Evolutionary conservation across 2,113 vertebrate genomes (phyloP), one percentile per base, ranked within the genome.

Genomic region (Perccottus glenii): DNA sequence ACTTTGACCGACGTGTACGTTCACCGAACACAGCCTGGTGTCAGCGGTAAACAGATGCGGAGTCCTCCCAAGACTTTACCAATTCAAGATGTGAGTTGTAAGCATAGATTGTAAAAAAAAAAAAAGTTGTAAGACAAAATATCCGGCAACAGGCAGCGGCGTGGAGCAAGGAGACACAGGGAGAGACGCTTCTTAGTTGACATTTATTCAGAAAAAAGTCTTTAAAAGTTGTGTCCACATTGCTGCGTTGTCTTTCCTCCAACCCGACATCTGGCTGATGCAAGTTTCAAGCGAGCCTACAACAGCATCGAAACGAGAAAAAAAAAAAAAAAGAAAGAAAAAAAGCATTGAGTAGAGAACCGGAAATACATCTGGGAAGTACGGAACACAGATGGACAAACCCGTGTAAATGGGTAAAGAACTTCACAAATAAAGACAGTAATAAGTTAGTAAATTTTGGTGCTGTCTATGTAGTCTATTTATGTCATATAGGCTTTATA

Each of bases 1-100:
- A 90, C 92, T 92, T 89, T 88, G 87, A 52, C 75, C 82, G 57
- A 74, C 78, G 80, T 73, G 86, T 64, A 73, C 85, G 49, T 80
- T 63, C 66, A 66, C 70, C 16, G 58, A 1, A 62, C 11, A 33
- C 59, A 52, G 53, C 15, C 49, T 36, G 70, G 57, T 44, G 64
- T 35, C 14, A 33, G 35, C 43, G 5, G 35, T 3, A 8, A 27
- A 11, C 53, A 59, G 52, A 50, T 33, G 55, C 43, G 12, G 63
- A 35, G 11, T 19, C 43, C 73, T 35, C 48, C 12, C 55, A 9
- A 32, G 0, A 42, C 27, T 52, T 52, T 36, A 5, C 10, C 53
- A 35, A 11, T 12, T 49, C 2, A 52, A 32, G 27, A 7, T 46
- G 12, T 7, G 9, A 46, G 1, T 2, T 38, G 4, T 12, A 0